Percentiles rank a stretch among this genome's conserved stretches.
Evolutionary conservation across 2,797 vertebrate species (phyloP).

Genomic region (Diceros bicornis): DNA sequence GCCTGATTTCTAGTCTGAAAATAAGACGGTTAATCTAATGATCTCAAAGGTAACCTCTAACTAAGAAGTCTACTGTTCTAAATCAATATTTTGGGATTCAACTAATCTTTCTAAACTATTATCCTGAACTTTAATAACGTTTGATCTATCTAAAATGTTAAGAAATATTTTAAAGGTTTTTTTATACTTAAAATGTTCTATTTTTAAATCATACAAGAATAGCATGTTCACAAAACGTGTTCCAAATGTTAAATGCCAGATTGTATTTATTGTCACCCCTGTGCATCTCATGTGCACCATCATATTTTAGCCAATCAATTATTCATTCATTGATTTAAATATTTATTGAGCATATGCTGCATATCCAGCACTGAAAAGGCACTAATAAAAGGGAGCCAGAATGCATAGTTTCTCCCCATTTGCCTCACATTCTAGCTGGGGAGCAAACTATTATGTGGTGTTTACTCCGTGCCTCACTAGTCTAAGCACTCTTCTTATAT

Average conservation of each 20-base stretch:
- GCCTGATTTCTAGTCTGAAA: neutral
- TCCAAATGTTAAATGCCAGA: constrained; percentile 7
- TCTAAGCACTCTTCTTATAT: neutral
- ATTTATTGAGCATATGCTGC: constrained; percentile 12
- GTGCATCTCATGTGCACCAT: neutral
- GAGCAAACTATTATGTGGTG: neutral
- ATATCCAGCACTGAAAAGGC: neutral
- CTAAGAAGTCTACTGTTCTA: neutral
- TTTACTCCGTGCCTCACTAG: neutral
- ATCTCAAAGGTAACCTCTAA: constrained; percentile 24
- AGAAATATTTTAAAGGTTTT: neutral
- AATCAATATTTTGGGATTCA: constrained; percentile 21
- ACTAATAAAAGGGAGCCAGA: neutral
- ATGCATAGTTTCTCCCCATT: neutral
- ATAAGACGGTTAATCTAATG: neutral
- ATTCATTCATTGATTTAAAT: constrained; percentile 53
- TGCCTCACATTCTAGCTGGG: neutral
- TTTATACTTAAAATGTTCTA: constrained; percentile 15
- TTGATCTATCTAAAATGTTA: neutral
- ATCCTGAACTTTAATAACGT: constrained; percentile 20
- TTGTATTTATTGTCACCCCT: constrained; percentile 33
- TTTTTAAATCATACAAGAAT: constrained; percentile 54
- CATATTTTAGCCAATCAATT: constrained; percentile 26
- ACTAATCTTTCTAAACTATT: constrained; percentile 34
- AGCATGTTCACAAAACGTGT: constrained; percentile 50